A percentile compares a stretch with the other conserved stretches of the same genome.
These are phyloP conservation scores for Protosalanx chinensis DNA, from an alignment of 2,797 vertebrate species.

Conservation along the genomic window DNA sequence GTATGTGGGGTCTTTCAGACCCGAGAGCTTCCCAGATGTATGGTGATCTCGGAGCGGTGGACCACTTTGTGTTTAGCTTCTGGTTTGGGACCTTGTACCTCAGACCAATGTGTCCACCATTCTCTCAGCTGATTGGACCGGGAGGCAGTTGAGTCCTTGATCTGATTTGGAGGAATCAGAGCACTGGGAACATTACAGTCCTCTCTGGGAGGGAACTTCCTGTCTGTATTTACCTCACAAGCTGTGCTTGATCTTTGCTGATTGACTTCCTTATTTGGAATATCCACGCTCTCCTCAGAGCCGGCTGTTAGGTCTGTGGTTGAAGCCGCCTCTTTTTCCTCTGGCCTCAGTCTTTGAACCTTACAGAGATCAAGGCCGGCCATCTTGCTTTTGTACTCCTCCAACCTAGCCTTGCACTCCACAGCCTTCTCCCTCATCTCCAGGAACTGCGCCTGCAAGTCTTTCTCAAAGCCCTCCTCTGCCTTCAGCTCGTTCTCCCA, in stretches of 20 bases:
- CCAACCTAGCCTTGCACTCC: constrained; percentile 67
- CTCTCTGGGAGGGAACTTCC: constrained; percentile 56
- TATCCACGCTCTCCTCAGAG: neutral
- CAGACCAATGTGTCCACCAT: constrained; percentile 71
- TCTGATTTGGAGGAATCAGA: constrained; percentile 55
- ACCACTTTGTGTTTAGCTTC: constrained; percentile 44
- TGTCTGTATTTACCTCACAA: constrained; percentile 40
- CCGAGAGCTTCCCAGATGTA: constrained; percentile 66
- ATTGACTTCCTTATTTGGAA: constrained; percentile 5
- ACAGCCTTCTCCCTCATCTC: constrained; percentile 63
- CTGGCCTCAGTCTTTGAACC: neutral
- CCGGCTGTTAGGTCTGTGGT: neutral
- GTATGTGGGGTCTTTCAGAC: constrained; percentile 45
- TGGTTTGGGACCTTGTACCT: constrained; percentile 45
- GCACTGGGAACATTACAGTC: constrained; percentile 44
- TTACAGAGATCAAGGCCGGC: constrained; percentile 43
- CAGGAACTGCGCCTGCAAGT: constrained; percentile 71
- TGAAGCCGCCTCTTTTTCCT: constrained; percentile 15
- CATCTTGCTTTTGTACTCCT: constrained; percentile 61
- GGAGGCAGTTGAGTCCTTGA: constrained; percentile 55
- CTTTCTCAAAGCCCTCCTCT: constrained; percentile 67
- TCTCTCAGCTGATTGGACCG: constrained; percentile 69
- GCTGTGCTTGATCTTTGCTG: constrained; percentile 31
- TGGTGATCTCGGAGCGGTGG: constrained; percentile 73
- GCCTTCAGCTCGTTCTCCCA: constrained; percentile 77